Conservation (phyloP, 2,113 vertebrate genomes). For the Aleadryas rufinucha region DNA sequence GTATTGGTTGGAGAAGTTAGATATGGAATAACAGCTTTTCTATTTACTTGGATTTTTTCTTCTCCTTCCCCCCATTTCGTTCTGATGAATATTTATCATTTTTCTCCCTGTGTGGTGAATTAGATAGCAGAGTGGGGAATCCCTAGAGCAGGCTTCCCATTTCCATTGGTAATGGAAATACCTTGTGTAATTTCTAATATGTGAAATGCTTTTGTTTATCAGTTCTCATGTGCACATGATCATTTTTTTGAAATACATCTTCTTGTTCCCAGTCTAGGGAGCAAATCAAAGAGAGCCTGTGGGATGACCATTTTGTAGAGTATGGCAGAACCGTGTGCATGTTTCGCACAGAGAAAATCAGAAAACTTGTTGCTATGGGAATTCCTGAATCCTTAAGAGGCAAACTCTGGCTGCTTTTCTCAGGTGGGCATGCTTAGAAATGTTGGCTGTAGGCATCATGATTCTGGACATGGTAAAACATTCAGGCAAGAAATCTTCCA, state of each 20-base stretch:
- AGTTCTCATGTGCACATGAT: neutral
- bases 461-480: neutral
- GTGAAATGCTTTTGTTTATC: neutral
- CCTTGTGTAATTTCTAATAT: neutral
- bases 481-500: neutral
- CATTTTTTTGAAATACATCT: neutral
- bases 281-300: slow-evolving; percentile 82
- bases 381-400: slow-evolving; percentile 90
- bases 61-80: neutral
- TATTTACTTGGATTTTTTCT: neutral
- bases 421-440: slow-evolving; percentile 72
- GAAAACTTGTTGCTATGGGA: slow-evolving; percentile 89
- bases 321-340: slow-evolving; percentile 92
- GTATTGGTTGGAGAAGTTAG: neutral
- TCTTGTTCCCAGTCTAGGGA: slow-evolving; percentile 76
- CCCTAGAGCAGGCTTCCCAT: neutral
- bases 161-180: neutral
- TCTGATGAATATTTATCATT: neutral
- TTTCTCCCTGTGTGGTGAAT: neutral
- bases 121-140: neutral
- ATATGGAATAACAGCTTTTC: neutral
- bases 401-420: slow-evolving; percentile 92
- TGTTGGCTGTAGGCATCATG: neutral
- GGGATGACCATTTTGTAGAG: slow-evolving; percentile 89
- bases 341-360: slow-evolving; percentile 93